phyloP scores from a whole-genome alignment of 2,113 vertebrate species.

The Morone chrysops region DNA sequence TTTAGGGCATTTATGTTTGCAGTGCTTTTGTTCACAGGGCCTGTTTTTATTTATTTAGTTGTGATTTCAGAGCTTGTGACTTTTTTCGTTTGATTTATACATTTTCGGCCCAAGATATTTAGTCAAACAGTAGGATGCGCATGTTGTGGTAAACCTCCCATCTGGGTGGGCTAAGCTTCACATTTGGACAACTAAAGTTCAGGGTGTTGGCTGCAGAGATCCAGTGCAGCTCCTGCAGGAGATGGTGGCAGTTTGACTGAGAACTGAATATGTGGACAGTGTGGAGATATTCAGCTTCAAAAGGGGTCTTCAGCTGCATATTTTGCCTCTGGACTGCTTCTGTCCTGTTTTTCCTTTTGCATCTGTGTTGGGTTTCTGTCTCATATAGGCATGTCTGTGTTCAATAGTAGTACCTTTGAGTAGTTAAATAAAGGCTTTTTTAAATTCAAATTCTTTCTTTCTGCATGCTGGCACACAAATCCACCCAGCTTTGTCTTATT shows the following conservation, averaged over 20 bases:
- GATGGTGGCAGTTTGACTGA: neutral
- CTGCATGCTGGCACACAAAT: conserved; percentile 29
- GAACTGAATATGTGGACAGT: neutral
- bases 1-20: neutral
- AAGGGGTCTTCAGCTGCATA: neutral
- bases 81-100: neutral
- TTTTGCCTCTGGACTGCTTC: neutral
- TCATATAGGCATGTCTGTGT: neutral
- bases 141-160: neutral
- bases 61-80: neutral
- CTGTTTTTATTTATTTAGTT: neutral
- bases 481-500: conserved; percentile 41
- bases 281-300: neutral
- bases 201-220: neutral
- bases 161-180: conserved; percentile 2
- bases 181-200: neutral
- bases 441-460: conserved; percentile 1
- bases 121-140: neutral
- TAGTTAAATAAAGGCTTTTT: conserved; percentile 14
- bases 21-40: neutral
- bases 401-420: neutral
- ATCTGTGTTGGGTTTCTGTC: neutral
- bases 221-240: neutral
- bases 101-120: neutral
- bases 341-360: neutral